Conservation (phyloP, 2,888 invertebrate genomes). For the Acronicta aceris region DNA sequence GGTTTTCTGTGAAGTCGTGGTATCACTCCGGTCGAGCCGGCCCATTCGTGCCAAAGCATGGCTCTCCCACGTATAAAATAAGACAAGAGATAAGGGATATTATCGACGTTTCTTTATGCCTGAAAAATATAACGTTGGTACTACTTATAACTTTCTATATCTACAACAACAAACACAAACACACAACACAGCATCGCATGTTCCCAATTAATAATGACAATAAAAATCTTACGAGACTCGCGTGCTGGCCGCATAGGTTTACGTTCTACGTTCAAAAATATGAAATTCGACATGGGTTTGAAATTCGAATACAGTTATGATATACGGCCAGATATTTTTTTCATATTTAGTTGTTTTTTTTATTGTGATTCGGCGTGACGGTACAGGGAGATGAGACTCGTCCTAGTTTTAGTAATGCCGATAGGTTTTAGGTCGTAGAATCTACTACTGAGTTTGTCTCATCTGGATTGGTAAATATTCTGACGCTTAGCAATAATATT, state of each 20-base stretch:
- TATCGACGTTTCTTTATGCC: too few relatives aligned
- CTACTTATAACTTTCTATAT: constrained; percentile 24
- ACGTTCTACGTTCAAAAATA: constrained; percentile 69
- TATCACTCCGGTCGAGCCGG: too few relatives aligned
- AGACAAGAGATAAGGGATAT: too few relatives aligned
- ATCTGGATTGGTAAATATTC: too few relatives aligned
- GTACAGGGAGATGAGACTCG: constrained; percentile 6
- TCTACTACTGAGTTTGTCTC: too few relatives aligned
- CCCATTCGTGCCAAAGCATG: too few relatives aligned
- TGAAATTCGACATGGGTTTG: constrained; percentile 65
- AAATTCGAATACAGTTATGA: constrained; percentile 27
- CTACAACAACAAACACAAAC: constrained; percentile 25
- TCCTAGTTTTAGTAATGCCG: constrained; percentile 24
- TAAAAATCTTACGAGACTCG: constrained; percentile 68
- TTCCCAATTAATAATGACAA: constrained; percentile 70
- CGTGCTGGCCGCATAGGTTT: constrained; percentile 62
- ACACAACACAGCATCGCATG: constrained; percentile 47
- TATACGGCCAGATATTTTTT: constrained; percentile 23
- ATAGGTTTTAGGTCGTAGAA: neutral
- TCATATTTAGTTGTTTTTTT: constrained; percentile 12
- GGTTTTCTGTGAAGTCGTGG: too few relatives aligned
- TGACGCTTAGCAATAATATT: too few relatives aligned
- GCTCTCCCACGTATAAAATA: too few relatives aligned
- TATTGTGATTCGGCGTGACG: constrained; percentile 32
- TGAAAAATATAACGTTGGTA: too few relatives aligned